Base-by-base conservation (phyloP, 2,113 vertebrate genomes). In the Marmota monax region DNA sequence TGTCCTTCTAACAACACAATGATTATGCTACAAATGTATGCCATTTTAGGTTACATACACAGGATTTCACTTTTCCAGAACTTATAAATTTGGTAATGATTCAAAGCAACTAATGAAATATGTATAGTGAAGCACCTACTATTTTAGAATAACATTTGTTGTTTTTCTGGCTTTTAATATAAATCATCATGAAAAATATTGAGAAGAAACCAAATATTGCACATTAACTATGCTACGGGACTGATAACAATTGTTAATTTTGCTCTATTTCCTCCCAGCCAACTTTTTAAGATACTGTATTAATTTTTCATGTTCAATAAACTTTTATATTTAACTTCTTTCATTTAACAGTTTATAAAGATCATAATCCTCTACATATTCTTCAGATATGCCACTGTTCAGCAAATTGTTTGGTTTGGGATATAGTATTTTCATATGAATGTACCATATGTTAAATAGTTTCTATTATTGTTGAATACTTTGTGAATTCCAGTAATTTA, bases 321-420 rank as follows among this genome's bases (percentile, higher is more conserved):
- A n/a, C 67, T 84, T 90, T 77, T 79, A 65, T 93, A 94, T 96
- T 98, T 98, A 94, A 23, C 69, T 96, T 78, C 4, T 88, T 89
- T 84, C 13, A 82, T 53, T 51, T 96, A 92, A 65, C 5, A 69
- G 90, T 95, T 82, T 25, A 23, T 95, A 10, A 69, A 77, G 39
- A 61, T 2, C 12, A 25, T 10, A 34, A 73, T 69, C 2, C 4
- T 3, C 37, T 79, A n/a, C 2, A 23, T 90, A 58, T 37, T 91
- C 32, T 96, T 88, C 48, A 74, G 80, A 53, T 61, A 34, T 42
- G 22, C 23, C 61, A 6, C 48, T 61, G 51, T 32, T 89, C 18
- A 91, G 61, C 72, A 89, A 95, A 84, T 90, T 20, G 34, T 69
- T 51, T 89, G 32, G 11, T 95, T 89, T 93, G 73, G 4, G 8